A percentile compares a stretch with the other conserved stretches of the same genome.
Conservation (phyloP, 2,888 invertebrate genomes). For the Cheilosia variabilis region DNA sequence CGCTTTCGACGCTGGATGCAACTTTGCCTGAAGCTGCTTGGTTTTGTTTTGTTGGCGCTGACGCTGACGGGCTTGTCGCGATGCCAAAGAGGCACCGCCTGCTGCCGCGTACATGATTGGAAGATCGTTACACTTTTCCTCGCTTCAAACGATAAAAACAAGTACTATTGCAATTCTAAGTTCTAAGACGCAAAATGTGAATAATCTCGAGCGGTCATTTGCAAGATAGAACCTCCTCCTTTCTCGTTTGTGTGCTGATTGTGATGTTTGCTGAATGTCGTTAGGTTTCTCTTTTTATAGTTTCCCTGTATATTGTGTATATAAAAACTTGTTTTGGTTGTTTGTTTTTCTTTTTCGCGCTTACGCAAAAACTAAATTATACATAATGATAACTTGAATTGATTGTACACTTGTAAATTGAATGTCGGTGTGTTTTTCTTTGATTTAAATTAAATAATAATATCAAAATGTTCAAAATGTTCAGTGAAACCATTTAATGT, state of each 20-base stretch:
- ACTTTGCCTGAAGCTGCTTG: constrained; percentile 84
- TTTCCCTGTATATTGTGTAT: constrained; percentile 71
- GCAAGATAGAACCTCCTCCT: constrained; percentile 6
- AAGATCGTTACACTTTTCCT: constrained; percentile 34
- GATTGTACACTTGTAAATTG: constrained; percentile 66
- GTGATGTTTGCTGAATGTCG: constrained; percentile 63
- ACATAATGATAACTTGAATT: constrained; percentile 54
- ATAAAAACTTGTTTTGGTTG: constrained; percentile 47
- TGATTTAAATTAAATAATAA: constrained; percentile 44
- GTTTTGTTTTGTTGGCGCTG: constrained; percentile 85
- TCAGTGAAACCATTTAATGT: constrained; percentile 64
- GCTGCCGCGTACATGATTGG: constrained; percentile 92
- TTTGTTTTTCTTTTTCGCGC: neutral
- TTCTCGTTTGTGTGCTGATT: constrained; percentile 53
- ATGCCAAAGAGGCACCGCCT: constrained; percentile 94
- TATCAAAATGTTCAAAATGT: constrained; percentile 36
- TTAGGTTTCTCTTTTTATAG: constrained; percentile 35
- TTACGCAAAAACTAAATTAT: constrained; percentile 36
- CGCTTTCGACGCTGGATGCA: constrained; percentile 83
- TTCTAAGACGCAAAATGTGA: constrained; percentile 9
- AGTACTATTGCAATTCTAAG: neutral
- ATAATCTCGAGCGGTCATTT: constrained; percentile 36
- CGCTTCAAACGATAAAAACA: neutral
- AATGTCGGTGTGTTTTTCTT: constrained; percentile 61
- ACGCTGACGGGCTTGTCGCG: constrained; percentile 90